A percentile compares a stretch with the other conserved stretches of the same genome.
Conservation (phyloP, 2,113 vertebrate genomes). For the Melanocharis versteri region DNA sequence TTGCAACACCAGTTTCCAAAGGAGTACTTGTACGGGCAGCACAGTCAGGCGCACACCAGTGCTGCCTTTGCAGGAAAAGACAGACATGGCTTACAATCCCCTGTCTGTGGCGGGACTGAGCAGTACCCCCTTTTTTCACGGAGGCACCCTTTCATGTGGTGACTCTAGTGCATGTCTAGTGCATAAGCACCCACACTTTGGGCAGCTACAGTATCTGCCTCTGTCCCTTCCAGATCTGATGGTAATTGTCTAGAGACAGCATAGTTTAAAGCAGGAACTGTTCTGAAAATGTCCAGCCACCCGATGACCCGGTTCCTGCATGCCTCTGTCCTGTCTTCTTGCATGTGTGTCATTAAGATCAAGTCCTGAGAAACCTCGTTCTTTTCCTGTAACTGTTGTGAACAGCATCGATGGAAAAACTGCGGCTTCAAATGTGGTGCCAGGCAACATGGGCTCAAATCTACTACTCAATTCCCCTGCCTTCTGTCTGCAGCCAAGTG, state of each 20-base stretch:
- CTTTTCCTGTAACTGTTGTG: neutral
- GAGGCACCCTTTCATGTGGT: neutral
- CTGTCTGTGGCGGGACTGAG: neutral
- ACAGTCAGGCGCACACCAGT: neutral
- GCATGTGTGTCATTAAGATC: neutral
- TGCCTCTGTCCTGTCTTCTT: neutral
- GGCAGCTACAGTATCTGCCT: neutral
- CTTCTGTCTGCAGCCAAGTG: neutral
- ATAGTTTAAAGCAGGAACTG: neutral
- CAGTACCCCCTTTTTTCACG: neutral
- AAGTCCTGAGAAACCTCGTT: neutral
- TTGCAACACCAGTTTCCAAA: neutral
- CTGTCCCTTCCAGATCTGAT: neutral
- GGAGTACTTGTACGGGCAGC: neutral
- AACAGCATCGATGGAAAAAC: neutral
- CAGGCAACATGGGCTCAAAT: neutral
- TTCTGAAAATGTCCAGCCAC: neutral
- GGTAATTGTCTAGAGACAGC: neutral
- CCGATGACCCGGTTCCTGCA: fast-evolving
- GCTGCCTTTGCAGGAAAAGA: neutral
- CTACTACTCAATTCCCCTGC: neutral
- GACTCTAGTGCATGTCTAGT: neutral
- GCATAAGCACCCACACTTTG: neutral
- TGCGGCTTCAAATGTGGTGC: neutral
- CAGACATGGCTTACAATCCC: neutral